Evolutionary conservation across 2,113 vertebrate genomes (phyloP), one percentile per base, ranked within the genome.

Genomic region (Tylochromis polylepis): DNA sequence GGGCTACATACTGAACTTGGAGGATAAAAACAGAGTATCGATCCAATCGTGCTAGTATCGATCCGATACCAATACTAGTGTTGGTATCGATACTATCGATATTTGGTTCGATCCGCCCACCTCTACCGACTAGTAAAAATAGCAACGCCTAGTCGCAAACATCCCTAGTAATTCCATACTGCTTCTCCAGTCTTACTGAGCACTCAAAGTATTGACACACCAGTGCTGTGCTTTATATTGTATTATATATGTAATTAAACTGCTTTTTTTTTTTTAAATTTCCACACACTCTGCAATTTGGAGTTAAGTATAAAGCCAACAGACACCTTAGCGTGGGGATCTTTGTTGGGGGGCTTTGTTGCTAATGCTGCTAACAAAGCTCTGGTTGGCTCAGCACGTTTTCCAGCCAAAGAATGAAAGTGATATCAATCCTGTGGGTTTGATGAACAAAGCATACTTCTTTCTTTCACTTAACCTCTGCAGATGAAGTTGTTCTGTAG

Each of bases 201-300:
- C 60, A 36, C 60, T 65, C 31, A 65, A 36, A 65, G 60, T 18
- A 36, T 65, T 36, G 60, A 65, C 18, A 65, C 36, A 65, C 60
- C 18, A 3, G 60, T 5, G 1, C 31, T 0, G 0, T 62, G 59
- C 60, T 65, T 65, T 36, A 65, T 65, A 38, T n/a, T 65, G 31
- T 65, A 20, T 12, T 65, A 8, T 65, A 65, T 65, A 65, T n/a
- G 31, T 15, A 65, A 38, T 65, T 38, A 38, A 65, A 38, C 31
- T 1, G 0, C 18, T 12, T 2, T 65, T 7, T 12, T 34, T 60
- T n/a, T n/a, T n/a, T n/a, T n/a, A n/a, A n/a, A 0, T 65, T 65
- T 65, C n/a, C 31, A 65, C 60, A n/a, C 60, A 38, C 18, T 65
- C 31, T 65, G 6, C 1, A 38, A 11, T 38, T 65, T 65, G 60